Conservation (phyloP, 2,797 vertebrate genomes). For the Mustela erminea region DNA sequence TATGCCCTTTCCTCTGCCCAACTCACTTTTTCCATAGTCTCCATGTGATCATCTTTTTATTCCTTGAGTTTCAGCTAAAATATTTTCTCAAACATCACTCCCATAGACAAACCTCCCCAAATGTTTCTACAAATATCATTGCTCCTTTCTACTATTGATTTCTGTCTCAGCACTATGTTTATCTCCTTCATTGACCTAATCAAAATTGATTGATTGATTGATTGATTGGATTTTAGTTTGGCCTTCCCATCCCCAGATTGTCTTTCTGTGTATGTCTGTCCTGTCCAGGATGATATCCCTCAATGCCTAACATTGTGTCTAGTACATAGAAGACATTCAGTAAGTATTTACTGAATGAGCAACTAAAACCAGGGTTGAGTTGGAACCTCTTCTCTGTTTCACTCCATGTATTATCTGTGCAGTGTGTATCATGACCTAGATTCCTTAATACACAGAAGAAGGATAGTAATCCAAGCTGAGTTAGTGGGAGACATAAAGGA, state of each 20-base stretch:
- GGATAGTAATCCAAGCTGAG: neutral
- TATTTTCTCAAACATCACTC: neutral
- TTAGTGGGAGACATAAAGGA: neutral
- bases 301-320: neutral
- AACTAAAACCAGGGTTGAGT: neutral
- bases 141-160: neutral
- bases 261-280: neutral
- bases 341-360: neutral
- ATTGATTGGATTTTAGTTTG: neutral
- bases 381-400: neutral
- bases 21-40: neutral
- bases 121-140: neutral
- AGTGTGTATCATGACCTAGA: neutral
- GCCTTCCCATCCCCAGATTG: neutral
- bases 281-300: neutral
- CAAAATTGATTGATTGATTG: neutral
- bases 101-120: neutral
- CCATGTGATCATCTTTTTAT: neutral
- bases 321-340: neutral
- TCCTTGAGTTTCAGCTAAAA: neutral
- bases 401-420: neutral
- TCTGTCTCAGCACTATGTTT: neutral
- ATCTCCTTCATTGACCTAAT: neutral
- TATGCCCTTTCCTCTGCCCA: neutral
- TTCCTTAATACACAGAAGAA: neutral